Conservation (phyloP, 1,140 invertebrate species). For the Drosophila setifemur region DNA sequence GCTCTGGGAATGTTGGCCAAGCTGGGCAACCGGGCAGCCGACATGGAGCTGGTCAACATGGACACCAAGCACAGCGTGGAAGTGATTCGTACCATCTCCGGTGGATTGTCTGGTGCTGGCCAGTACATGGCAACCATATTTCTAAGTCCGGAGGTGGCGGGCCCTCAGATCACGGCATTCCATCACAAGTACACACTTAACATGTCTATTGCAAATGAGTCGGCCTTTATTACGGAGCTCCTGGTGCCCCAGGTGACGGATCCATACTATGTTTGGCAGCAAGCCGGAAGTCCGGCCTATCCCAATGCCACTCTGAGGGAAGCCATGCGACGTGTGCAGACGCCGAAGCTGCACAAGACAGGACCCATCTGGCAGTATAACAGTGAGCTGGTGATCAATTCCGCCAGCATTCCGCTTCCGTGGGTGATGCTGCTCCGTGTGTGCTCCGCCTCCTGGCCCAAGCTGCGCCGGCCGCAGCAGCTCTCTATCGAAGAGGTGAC, state of each 20-base stretch:
- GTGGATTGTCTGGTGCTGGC: constrained; percentile 36
- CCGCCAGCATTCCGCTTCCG: constrained; percentile 60
- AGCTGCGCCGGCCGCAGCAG: constrained; percentile 50
- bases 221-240: constrained; percentile 77
- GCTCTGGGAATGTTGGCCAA: constrained; percentile 83
- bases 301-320: constrained; percentile 65
- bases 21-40: constrained; percentile 70
- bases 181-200: constrained; percentile 68
- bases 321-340: constrained; percentile 63
- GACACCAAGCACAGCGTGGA: constrained; percentile 64
- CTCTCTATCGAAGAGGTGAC: constrained; percentile 59
- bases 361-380: constrained; percentile 71
- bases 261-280: constrained; percentile 66
- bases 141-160: constrained; percentile 64
- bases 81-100: constrained; percentile 56
- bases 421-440: constrained; percentile 71
- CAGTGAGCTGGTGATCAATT: constrained; percentile 66
- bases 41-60: constrained; percentile 64
- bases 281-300: constrained; percentile 56
- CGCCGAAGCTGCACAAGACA: constrained; percentile 53
- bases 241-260: constrained; percentile 76
- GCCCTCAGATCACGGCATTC: constrained; percentile 46
- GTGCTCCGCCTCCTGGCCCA: constrained; percentile 60
- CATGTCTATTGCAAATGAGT: constrained; percentile 72
- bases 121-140: constrained; percentile 71